Evolutionary conservation across 1,140 invertebrate species (phyloP).

Genomic region (Kradibia gibbosae): DNA sequence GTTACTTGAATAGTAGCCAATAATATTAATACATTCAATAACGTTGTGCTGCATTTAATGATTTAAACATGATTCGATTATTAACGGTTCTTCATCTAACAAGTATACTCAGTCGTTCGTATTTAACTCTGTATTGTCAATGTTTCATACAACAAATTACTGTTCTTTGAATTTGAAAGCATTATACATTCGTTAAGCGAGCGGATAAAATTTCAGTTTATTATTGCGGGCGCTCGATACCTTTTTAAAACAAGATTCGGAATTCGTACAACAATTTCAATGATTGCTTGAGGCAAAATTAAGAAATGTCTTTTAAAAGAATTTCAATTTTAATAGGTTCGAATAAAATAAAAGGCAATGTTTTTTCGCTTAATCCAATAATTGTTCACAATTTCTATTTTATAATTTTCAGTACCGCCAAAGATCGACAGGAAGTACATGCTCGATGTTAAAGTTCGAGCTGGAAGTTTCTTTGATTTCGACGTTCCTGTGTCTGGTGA

Average conservation of each 20-base stretch:
- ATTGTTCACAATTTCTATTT: too few species aligned
- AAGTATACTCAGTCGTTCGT: not conserved
- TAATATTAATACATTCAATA: conserved; percentile 25
- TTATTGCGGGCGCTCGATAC: not conserved
- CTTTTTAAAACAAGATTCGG: not conserved
- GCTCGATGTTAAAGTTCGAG: conserved; percentile 92
- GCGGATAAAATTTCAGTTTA: not conserved
- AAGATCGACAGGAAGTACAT: conserved; percentile 95
- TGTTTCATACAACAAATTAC: not conserved
- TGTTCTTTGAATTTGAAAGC: not conserved
- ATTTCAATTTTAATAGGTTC: conserved; percentile 47
- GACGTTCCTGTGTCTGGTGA: conserved; percentile 95
- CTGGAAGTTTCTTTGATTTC: conserved; percentile 94
- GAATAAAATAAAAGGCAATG: not conserved
- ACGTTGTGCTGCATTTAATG: conserved; percentile 13
- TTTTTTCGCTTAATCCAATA: not conserved
- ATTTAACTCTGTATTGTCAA: not conserved
- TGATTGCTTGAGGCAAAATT: not conserved
- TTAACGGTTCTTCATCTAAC: not conserved
- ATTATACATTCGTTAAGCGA: conserved; percentile 30
- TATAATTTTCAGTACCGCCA: conserved; percentile 78
- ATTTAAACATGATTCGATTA: conserved; percentile 9
- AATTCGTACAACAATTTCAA: not conserved
- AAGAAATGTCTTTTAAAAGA: conserved; percentile 19
- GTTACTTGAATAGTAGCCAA: conserved; percentile 29